Evolutionary conservation across 2,888 invertebrate species (phyloP).

Genomic region (Punctoribates punctum): DNA sequence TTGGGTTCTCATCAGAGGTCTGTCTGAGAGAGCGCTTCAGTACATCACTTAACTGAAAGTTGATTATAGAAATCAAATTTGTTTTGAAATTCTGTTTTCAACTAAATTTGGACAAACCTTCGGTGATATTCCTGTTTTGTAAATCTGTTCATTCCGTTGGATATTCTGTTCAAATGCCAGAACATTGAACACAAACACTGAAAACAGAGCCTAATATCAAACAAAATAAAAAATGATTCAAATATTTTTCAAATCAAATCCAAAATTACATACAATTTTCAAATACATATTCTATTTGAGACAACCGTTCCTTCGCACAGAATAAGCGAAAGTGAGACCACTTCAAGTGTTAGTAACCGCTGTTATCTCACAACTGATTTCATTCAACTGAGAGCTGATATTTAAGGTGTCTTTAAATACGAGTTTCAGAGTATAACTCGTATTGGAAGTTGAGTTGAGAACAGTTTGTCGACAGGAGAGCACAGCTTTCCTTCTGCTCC

Average conservation of each 20-base stretch:
- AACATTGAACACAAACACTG: conserved; percentile 7
- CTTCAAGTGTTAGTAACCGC: conserved; percentile 1
- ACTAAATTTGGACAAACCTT: neutral
- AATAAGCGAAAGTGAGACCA: neutral
- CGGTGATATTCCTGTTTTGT: neutral
- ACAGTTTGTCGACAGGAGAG: conserved; percentile 1
- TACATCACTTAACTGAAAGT: neutral
- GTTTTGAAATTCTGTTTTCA: too few species aligned
- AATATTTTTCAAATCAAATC: neutral
- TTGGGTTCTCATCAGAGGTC: neutral
- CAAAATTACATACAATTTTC: neutral
- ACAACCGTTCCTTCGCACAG: neutral
- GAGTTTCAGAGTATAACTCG: neutral
- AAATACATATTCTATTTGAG: neutral
- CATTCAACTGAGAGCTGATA: conserved; percentile 5
- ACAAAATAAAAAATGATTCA: neutral
- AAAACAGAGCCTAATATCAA: conserved; percentile 7
- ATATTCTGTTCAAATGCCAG: neutral
- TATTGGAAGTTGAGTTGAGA: neutral
- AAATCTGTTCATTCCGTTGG: neutral
- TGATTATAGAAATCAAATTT: too few species aligned
- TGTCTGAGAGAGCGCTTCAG: neutral
- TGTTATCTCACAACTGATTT: neutral
- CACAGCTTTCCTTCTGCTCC: neutral
- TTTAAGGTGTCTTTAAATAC: neutral